Evolutionary conservation across 2,797 vertebrate genomes (phyloP).

Genomic region (Acanthurus tractus): DNA sequence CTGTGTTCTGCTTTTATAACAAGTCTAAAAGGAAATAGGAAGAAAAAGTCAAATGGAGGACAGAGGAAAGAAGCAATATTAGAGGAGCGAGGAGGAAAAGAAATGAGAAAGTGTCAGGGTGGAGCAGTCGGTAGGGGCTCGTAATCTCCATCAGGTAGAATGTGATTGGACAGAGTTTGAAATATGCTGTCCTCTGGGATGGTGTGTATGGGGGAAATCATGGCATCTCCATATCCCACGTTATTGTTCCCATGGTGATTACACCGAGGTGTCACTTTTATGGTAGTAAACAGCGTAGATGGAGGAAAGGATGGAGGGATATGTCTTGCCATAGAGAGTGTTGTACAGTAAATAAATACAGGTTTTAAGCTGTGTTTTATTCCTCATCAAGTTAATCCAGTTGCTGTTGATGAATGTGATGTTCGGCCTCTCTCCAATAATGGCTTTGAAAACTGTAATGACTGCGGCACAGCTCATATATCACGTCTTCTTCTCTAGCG

Average conservation of each 20-base stretch:
- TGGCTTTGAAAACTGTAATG: constrained; percentile 12
- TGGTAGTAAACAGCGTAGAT: constrained; percentile 13
- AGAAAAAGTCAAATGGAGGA: background rate
- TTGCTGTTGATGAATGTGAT: background rate
- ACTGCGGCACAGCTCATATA: background rate
- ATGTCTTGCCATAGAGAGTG: background rate
- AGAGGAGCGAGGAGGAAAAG: background rate
- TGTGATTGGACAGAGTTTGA: constrained; percentile 54
- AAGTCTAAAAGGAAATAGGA: background rate
- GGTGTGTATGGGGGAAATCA: constrained; percentile 35
- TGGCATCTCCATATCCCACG: constrained; percentile 30
- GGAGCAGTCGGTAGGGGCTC: constrained; percentile 19
- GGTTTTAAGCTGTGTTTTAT: background rate
- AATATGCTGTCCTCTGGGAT: constrained; percentile 32
- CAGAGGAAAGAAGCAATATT: constrained; percentile 7
- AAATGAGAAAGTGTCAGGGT: background rate
- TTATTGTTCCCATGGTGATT: constrained; percentile 36
- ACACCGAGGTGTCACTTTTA: constrained; percentile 4
- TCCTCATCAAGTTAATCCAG: background rate
- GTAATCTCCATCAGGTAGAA: constrained; percentile 45
- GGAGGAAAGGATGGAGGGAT: background rate
- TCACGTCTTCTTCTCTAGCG: constrained; percentile 23
- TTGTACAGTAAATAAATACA: background rate
- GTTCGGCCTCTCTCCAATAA: constrained; percentile 3
- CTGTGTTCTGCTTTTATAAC: background rate